Conservation (phyloP, 2,113 vertebrate species). For the Canis aureus region DNA sequence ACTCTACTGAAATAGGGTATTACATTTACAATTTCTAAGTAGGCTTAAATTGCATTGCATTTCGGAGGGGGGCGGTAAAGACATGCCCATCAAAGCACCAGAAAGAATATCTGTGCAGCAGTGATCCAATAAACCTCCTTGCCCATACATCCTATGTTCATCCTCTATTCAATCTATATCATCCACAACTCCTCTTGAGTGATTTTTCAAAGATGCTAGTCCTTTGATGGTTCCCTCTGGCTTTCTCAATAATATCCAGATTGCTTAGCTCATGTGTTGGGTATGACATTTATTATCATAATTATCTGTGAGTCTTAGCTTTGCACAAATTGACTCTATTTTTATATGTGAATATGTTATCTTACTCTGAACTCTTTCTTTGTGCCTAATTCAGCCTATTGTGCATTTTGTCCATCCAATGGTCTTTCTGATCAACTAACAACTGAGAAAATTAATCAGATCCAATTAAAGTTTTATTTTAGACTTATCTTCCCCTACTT, state of each 20-base stretch:
- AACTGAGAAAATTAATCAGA: not conserved
- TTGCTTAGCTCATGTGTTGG: not conserved
- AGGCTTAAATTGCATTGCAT: not conserved
- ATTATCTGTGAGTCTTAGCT: not conserved
- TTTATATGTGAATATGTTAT: not conserved
- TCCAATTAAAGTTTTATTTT: not conserved
- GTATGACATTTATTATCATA: not conserved
- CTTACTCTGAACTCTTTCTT: not conserved
- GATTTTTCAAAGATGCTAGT: not conserved
- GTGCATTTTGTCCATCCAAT: not conserved
- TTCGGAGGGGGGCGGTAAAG: fast-evolving
- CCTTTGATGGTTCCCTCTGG: not conserved
- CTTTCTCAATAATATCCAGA: not conserved
- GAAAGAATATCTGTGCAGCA: not conserved
- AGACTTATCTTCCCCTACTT: not conserved
- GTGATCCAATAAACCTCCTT: not conserved
- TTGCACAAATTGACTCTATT: not conserved
- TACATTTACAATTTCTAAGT: not conserved
- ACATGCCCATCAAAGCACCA: not conserved
- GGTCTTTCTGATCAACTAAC: not conserved
- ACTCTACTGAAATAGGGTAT: not conserved
- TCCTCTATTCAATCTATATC: not conserved
- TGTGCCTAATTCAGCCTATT: not conserved
- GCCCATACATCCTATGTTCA: not conserved
- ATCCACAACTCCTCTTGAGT: not conserved